Evolutionary conservation across 2,113 vertebrate genomes (phyloP).

Genomic region (Natator depressus): DNA sequence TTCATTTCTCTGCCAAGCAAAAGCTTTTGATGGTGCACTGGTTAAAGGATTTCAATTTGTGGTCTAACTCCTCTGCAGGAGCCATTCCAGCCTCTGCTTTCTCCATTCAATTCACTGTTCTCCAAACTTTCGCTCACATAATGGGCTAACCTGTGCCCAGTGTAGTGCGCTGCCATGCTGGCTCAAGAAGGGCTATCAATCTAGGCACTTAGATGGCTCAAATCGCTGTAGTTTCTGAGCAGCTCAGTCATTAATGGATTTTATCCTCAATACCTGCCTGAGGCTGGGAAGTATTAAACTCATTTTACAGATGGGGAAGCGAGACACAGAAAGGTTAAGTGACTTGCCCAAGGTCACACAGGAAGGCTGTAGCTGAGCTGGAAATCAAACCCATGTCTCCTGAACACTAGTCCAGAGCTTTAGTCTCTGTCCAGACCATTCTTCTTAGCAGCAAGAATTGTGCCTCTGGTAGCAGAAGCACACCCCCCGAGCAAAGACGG

Average conservation of each 20-base stretch:
- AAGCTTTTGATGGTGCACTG: not conserved
- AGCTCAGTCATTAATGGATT: accelerated
- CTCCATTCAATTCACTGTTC: not conserved
- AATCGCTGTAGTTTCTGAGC: not conserved
- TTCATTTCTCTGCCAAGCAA: not conserved
- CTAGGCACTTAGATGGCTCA: not conserved
- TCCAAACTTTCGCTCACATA: not conserved
- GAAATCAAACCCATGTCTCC: not conserved
- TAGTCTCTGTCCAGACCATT: no score
- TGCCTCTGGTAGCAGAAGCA: not conserved
- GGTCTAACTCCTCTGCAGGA: not conserved
- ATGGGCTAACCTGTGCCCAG: accelerated
- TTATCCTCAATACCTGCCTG: accelerated
- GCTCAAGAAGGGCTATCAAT: not conserved
- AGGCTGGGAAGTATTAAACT: not conserved
- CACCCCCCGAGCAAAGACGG: not conserved
- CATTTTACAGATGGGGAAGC: not conserved
- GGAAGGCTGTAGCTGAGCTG: not conserved
- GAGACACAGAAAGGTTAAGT: not conserved
- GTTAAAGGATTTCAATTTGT: constrained; percentile 27
- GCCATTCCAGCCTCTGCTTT: constrained; percentile 17
- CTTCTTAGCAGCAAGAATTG: not conserved
- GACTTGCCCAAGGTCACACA: not conserved
- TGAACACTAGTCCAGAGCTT: not conserved
- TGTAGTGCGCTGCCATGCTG: accelerated